These are phyloP conservation scores for Drosophila pachea DNA, from an alignment of 1,140 invertebrate species.

Conservation along the genomic window DNA sequence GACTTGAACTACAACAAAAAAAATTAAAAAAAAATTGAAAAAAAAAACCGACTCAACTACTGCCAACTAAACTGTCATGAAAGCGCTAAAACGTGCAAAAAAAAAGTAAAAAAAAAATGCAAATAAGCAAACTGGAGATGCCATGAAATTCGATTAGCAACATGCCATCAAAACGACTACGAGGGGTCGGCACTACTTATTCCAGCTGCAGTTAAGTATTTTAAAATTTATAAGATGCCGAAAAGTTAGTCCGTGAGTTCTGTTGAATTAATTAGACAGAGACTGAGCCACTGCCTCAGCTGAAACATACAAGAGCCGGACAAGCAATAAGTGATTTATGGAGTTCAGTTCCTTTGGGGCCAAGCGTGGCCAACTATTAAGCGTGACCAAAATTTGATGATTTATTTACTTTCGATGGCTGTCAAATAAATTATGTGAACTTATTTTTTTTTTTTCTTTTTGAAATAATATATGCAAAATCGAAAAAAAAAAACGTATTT, in stretches of 20 bases:
- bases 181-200: conserved; percentile 8
- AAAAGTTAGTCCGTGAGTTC: conserved; percentile 71
- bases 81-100: conserved; percentile 12
- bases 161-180: conserved; percentile 67
- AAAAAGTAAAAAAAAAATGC: conserved; percentile 23
- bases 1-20: conserved; percentile 20
- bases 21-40: not conserved
- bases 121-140: conserved; percentile 55
- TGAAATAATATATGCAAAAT: no score
- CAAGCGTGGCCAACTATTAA: conserved; percentile 1
- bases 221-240: conserved; percentile 77
- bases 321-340: conserved; percentile 67
- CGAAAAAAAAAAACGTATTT: no score
- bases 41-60: conserved; percentile 59
- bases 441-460: not conserved
- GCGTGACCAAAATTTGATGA: conserved; percentile 1
- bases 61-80: conserved; percentile 68
- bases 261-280: conserved; percentile 70
- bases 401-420: conserved; percentile 15
- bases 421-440: not conserved
- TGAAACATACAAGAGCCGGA: conserved; percentile 22
- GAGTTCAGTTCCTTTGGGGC: conserved; percentile 6
- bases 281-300: conserved; percentile 20
- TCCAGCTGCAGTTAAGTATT: conserved; percentile 61
- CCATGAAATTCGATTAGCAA: conserved; percentile 77